Base-by-base conservation (phyloP, 2,797 vertebrate genomes). In the Malurus leucopterus region DNA sequence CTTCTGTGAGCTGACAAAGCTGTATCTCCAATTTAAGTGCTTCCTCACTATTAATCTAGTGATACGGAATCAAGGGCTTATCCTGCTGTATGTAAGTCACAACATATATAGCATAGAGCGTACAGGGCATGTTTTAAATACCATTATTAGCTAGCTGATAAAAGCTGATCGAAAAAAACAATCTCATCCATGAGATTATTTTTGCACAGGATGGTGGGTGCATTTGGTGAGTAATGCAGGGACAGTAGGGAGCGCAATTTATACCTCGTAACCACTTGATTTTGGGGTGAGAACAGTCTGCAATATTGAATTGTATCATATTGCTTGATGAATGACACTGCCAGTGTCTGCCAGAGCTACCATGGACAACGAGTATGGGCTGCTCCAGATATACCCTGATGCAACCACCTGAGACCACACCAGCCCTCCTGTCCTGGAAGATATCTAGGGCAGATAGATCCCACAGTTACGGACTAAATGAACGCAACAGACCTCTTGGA, bases 301-400 rank as follows among this genome's bases (percentile, higher is more conserved):
- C 34, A 63, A 63, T 26, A 21, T 49, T 55, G 17, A 72, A 17
- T 30, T 63, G 8, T 29, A 13, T 41, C 17, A 17, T 40, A 64
- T 2, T 34, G 21, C 16, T 12, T 82, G 17, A 26, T 55, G 7
- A 30, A 61, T 30, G 6, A 32, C 16, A 2, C 13, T 53, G 15
- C 11, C 29, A 67, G 4, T 24, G 32, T 24, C 24, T 46, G 16
- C 19, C 40, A 40, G 32, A 59, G 17, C 20, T 46, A 11, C 54
- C 19, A 23, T 3, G 7, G 40, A 32, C 40, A 67, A 36, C 0
- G 0, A 53, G 13, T 12, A 21, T 12, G 7, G 29, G 40, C 40
- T 40, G 20, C 29, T 53, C 8, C 16, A 67, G 19, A 14, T 14
- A 59, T 5, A 8, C 15, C 14, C 16, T 46, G 20, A 21, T 68